These are phyloP conservation scores for Chloroclysta siterata DNA, from an alignment of 2,888 invertebrate species.

Conservation along the genomic window DNA sequence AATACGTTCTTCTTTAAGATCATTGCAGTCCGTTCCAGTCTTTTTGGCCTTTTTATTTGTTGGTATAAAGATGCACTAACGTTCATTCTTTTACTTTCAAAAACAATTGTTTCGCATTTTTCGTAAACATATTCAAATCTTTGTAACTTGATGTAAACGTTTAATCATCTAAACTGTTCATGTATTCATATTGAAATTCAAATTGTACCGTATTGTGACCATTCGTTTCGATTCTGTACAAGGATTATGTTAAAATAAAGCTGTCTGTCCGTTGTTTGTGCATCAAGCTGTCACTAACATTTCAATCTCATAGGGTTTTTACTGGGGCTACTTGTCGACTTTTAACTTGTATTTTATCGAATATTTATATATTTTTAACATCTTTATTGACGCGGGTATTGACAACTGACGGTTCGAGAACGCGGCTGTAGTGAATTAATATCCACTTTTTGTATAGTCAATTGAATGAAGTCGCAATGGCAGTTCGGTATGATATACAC, in stretches of 20 bases:
- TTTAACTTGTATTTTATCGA: slow-evolving; percentile 67
- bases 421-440: slow-evolving; percentile 35
- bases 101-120: neutral
- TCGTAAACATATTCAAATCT: slow-evolving; percentile 57
- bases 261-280: slow-evolving; percentile 81
- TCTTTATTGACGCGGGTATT: slow-evolving; percentile 79
- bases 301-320: slow-evolving; percentile 80
- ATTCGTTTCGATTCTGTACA: slow-evolving; percentile 77
- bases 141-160: slow-evolving; percentile 63
- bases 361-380: slow-evolving; percentile 82
- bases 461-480: slow-evolving; percentile 42
- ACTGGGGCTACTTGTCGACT: slow-evolving; percentile 68
- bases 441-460: slow-evolving; percentile 53
- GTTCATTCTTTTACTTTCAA: neutral
- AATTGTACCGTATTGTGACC: slow-evolving; percentile 75
- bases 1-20: no score
- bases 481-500: slow-evolving; percentile 28
- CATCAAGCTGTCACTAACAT: slow-evolving; percentile 82
- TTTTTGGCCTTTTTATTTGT: no score
- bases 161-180: slow-evolving; percentile 74
- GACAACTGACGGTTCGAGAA: slow-evolving; percentile 71
- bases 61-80: no score
- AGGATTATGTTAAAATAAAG: slow-evolving; percentile 83
- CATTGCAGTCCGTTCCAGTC: no score
- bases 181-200: slow-evolving; percentile 79